phyloP scores from a whole-genome alignment of 2,797 vertebrate species.

The Sebastes cheni region DNA sequence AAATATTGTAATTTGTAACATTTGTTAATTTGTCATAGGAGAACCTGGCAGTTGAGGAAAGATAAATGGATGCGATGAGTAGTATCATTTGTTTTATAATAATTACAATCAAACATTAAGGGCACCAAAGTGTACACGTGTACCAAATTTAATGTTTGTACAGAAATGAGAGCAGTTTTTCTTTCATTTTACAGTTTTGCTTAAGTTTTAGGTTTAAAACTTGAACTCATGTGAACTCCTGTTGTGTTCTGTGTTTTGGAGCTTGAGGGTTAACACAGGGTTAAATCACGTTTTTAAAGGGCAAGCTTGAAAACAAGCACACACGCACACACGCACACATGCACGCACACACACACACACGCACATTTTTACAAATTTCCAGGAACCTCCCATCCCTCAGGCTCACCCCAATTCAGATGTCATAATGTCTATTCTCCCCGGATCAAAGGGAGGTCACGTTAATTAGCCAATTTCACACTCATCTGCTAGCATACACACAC shows the following conservation, averaged over 20 bases:
- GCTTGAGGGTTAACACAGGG: background rate
- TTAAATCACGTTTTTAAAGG: slow-evolving; percentile 18
- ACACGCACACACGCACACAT: background rate
- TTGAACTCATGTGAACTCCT: background rate
- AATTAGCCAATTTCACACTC: slow-evolving; percentile 82
- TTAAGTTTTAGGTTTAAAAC: background rate
- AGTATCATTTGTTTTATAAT: background rate
- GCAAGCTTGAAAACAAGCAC: background rate
- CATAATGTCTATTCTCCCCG: slow-evolving; percentile 75
- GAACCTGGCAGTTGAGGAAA: background rate
- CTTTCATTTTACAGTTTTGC: background rate
- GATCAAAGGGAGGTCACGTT: slow-evolving; percentile 83
- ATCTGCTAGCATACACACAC: slow-evolving; percentile 59
- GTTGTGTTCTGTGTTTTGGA: background rate
- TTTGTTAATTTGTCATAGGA: background rate
- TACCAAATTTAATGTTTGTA: background rate
- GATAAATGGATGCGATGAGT: background rate
- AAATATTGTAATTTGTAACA: background rate
- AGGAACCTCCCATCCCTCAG: slow-evolving; percentile 56
- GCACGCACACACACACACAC: background rate
- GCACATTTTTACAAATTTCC: slow-evolving; percentile 13
- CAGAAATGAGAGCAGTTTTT: background rate
- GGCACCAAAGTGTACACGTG: background rate
- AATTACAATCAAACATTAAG: background rate
- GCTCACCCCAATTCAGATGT: slow-evolving; percentile 76